Evolutionary conservation across 2,888 invertebrate species (phyloP).

Genomic region (Cataglyphis altisquamis): DNA sequence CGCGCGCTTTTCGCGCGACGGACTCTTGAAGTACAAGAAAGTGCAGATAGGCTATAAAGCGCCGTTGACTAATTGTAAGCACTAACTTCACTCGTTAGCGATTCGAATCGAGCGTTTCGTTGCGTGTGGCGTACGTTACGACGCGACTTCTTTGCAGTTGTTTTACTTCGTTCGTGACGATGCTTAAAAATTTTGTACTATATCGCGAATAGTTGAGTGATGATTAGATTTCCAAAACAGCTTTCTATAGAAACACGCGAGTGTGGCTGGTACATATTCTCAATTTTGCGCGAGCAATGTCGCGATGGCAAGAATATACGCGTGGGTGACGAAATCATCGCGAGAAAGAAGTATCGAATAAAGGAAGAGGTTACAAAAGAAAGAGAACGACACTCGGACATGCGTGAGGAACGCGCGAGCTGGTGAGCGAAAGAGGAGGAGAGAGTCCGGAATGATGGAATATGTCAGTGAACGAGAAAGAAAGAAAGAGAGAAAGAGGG

Average conservation of each 20-base stretch:
- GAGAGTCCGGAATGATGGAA: slow-evolving; percentile 42
- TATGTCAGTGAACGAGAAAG: background rate
- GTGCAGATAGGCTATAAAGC: too few relatives aligned
- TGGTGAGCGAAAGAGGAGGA: slow-evolving; percentile 1
- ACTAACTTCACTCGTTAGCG: background rate
- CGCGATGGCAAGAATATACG: slow-evolving; percentile 46
- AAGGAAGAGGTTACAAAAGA: background rate
- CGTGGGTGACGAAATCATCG: slow-evolving; percentile 58
- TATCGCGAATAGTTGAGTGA: background rate
- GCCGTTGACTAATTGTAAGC: background rate
- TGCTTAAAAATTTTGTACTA: background rate
- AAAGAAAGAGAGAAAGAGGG: slow-evolving; percentile 45
- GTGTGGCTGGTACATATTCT: background rate
- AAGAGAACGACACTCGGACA: slow-evolving; percentile 32
- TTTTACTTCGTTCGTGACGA: background rate
- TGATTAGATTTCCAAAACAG: background rate
- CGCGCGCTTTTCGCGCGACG: slow-evolving; percentile 40
- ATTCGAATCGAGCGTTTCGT: background rate
- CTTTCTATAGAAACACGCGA: background rate
- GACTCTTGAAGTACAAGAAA: background rate
- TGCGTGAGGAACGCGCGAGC: slow-evolving; percentile 42
- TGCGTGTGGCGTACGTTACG: background rate
- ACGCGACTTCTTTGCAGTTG: background rate
- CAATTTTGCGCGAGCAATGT: slow-evolving; percentile 41
- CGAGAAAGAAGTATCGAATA: background rate